These are phyloP conservation scores for Drosophila helvetica DNA, from an alignment of 2,888 invertebrate genomes.

Conservation along the genomic window DNA sequence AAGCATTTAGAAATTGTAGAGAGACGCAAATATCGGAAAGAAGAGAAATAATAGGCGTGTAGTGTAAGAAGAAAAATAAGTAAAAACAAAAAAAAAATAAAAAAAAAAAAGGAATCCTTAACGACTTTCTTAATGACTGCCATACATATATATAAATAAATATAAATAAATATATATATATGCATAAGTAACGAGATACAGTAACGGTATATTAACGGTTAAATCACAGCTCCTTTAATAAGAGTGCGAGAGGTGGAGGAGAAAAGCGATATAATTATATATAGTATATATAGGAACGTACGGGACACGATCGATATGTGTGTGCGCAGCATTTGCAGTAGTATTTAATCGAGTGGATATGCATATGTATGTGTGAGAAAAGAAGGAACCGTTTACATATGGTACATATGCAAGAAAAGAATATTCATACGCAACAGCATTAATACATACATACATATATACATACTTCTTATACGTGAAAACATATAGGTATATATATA, in stretches of 20 bases:
- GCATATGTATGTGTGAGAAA: neutral
- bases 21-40: slow-evolving; percentile 12
- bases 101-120: slow-evolving; percentile 69
- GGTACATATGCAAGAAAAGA: slow-evolving; percentile 8
- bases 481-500: slow-evolving; percentile 8
- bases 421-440: slow-evolving; percentile 12
- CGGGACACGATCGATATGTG: neutral
- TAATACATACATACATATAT: slow-evolving; percentile 15
- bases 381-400: slow-evolving; percentile 3
- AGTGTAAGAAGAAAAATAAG: slow-evolving; percentile 1
- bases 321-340: neutral
- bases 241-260: neutral
- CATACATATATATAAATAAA: slow-evolving; percentile 63
- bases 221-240: slow-evolving; percentile 11
- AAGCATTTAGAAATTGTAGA: slow-evolving; percentile 64
- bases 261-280: slow-evolving; percentile 5
- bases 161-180: slow-evolving; percentile 40
- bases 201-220: slow-evolving; percentile 19
- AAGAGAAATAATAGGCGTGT: slow-evolving; percentile 12
- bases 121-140: slow-evolving; percentile 80
- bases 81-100: slow-evolving; percentile 16
- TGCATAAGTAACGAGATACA: slow-evolving; percentile 42
- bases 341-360: neutral
- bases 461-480: slow-evolving; percentile 14
- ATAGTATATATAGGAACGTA: slow-evolving; percentile 2